Evolutionary conservation across 2,888 invertebrate genomes (phyloP), one percentile per base, ranked within the genome.

Genomic region (Drosophila bunnanda): DNA sequence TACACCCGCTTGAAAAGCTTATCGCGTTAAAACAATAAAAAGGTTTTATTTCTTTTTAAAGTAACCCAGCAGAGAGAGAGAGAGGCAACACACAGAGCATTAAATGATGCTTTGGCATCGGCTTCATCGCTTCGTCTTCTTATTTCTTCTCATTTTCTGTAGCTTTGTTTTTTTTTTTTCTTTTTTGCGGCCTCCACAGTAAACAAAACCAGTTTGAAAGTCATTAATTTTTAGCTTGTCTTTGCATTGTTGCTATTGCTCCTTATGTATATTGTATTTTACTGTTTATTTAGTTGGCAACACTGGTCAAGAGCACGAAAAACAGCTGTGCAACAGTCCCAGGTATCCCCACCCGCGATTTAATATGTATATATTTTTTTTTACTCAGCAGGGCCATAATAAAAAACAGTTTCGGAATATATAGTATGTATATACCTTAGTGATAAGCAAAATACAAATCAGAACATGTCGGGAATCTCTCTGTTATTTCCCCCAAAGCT

Each of bases 301-400:
- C 62, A 62, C 70, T 74, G 56, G 60, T 53, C 65, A 70, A 61
- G 56, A 64, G 56, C 71, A 53, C 36, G n/a, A 56, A 57, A 76
- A 76, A 76, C 76, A 76, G 76, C 76, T 76, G 76, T 76, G 53
- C 28, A 46, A 12, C 36, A 62, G 43, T 15, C 50, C 50, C 36
- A 62, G 50, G 34, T 20, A 52, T 38, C 39, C 55, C 46, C 36
- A 28, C 43, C 22, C 32, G 30, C 48, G 58, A 72, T 62, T 46
- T 61, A 17, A 36, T 54, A 22, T 17, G 20, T 20, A 41, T 41
- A 1, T 20, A 20, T 20, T 15, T 34, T 20, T 55, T 69, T 79
- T 77, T 79, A 82, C 78, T 80, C 78, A 82, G 67, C 58, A 65
- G 61, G 68, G 74, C 74, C 74, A 80, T 80, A 79, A 70, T 80